Evolutionary conservation across 1,140 invertebrate genomes (phyloP), one percentile per base, ranked within the genome.

Genomic region (Drosophila aff.): DNA sequence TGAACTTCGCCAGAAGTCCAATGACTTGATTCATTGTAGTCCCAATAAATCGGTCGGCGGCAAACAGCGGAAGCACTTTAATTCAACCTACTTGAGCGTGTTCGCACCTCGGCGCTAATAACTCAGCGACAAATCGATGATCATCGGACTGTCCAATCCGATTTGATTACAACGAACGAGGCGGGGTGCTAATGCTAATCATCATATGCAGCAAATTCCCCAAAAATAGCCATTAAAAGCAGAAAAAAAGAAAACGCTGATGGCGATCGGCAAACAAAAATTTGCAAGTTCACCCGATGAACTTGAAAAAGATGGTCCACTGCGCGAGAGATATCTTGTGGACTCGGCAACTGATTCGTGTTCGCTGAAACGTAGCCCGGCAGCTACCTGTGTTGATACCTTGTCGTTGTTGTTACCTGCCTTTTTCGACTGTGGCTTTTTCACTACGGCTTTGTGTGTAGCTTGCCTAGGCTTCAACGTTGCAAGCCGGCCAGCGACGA

Each of bases 241-340:
- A 0, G 15, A 47, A 10, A 23, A 18, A 50, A 36, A 33, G n/a
- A 55, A 55, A 55, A 23, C 18, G 53, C 53, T 23, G 21, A 72
- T 82, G 69, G 62, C 71, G 64, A 60, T 50, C 49, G 46, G 44
- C 43, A 23, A 33, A 46, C 23, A 47, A 40, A 89, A 76, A 81
- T 86, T 84, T 57, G 84, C 81, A 90, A 87, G 85, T 87, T 87
- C 84, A 87, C 31, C 57, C 65, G 69, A 69, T 87, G 81, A 89
- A 87, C 84, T 87, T 87, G 84, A 87, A 87, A 60, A 50, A 63
- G 44, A 72, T 63, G 49, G 43, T 75, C 36, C 72, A 66, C 53
- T 57, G 53, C 28, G 62, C 58, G 52, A 64, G 52, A 69, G 58
- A 52, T 28, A 28, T 55, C 33, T 61, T 16, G 55, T 44, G 28